Conservation (phyloP, 2,888 invertebrate genomes). For the Lamellibrachia columna region DNA sequence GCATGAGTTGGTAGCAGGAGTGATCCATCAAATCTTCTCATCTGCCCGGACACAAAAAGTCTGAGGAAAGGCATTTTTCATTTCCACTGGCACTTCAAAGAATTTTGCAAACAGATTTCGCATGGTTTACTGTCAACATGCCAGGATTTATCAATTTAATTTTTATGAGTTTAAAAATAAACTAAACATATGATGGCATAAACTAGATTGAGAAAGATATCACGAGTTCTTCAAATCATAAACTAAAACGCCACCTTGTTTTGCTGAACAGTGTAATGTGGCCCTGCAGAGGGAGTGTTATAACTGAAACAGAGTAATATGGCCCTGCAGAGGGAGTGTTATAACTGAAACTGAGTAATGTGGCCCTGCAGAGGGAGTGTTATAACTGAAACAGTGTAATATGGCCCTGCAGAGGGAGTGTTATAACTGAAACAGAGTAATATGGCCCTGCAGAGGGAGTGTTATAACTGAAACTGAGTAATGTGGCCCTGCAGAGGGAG, state of each 20-base stretch:
- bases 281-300: too few species aligned
- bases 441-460: too few species aligned
- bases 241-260: background rate
- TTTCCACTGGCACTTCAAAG: background rate
- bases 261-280: too few species aligned
- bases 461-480: too few species aligned
- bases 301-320: too few species aligned
- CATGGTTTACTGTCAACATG: background rate
- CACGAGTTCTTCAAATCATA: background rate
- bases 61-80: background rate
- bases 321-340: too few species aligned
- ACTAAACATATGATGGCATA: background rate
- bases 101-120: background rate
- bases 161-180: background rate
- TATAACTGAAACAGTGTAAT: too few species aligned
- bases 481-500: too few species aligned
- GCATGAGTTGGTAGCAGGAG: background rate
- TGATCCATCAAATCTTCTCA: background rate
- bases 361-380: too few species aligned
- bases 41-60: background rate
- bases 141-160: background rate
- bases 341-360: too few species aligned
- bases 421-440: too few species aligned
- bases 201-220: background rate
- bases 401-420: too few species aligned